Evolutionary conservation across 2,113 vertebrate genomes (phyloP), one percentile per base, ranked within the genome.

Genomic region (Callithrix jacchus): DNA sequence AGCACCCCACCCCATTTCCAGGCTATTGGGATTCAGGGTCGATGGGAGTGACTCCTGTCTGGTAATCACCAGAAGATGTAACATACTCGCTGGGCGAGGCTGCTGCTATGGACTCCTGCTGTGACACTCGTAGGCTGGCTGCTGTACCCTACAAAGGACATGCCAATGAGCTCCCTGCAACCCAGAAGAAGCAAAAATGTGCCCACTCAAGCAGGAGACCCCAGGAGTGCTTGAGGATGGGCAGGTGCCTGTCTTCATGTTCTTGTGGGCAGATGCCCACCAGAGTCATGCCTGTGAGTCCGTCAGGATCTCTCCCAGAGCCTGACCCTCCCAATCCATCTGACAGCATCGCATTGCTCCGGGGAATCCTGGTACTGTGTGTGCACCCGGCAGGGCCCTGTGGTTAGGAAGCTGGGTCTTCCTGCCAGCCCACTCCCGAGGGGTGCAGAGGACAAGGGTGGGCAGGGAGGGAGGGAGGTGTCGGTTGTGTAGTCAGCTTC

Each of bases 41-140:
- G 6, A 8, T n/a, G 30, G 23, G 58, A 40, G 18, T 58, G 79
- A 73, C 61, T 11, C 45, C 77, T 18, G 35, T 49, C 77, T 58
- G 32, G 4, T 52, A 64, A 92, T 30, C 45, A 42, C 73, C 21
- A 45, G 49, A 23, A 68, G 47, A 49, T 3, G n/a, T 37, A 8
- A 2, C 3, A 0, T 56, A 66, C 23, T 81, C n/a, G 20, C 27
- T 30, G 37, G 40, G 23, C 14, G 0, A 25, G 42, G 27, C 23
- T 56, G 20, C 56, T 45, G 49, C 56, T 35, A 66, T 8, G 37
- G 47, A 64, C 58, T 37, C 11, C 61, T 64, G 27, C 27, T 64
- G 27, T 64, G 61, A 64, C 12, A 12, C 49, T 25, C 27, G 5
- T 61, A 16, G 49, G 54, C 89, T 16, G 23, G 52, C 70, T 88